Evolutionary conservation across 1,140 invertebrate genomes (phyloP), one percentile per base, ranked within the genome.

Genomic region (Harpegnathos saltator): DNA sequence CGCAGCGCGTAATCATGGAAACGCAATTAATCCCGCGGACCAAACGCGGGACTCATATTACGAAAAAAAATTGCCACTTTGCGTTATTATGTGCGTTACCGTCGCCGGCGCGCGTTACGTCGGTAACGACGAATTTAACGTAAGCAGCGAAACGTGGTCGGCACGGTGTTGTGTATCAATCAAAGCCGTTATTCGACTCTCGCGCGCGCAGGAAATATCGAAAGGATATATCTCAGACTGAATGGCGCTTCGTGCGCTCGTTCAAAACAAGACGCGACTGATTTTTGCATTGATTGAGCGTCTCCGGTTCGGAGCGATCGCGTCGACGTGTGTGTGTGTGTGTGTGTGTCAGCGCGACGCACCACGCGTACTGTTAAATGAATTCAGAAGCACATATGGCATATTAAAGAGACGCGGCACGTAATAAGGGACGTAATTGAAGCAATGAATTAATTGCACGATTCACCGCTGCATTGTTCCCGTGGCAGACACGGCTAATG

Each of bases 361-460:
- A 50, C 24, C n/a, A 14, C 15, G 4, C 52, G 62, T 11, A 9
- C 29, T 48, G 19, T 66, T 26, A 58, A 69, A 58, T 69, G 15
- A 63, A 74, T 58, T 59, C 26, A 69, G 29, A 82, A 83, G 54
- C 50, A n/a, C n/a, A 52, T 50, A 56, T 26, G 26, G 29, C 14
- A 59, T 26, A 69, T 52, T 44, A 59, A 54, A 52, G 56, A 50
- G n/a, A n/a, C n/a, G n/a, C 69, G 38, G 61, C 38, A 17, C 29
- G 65, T 92, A 89, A 92, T 90, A 89, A 90, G 88, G 87, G 82
- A 73, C 82, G 87, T 92, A 91, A 93, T 93, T 91, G 91, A 89
- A 84, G 90, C 92, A 93, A 93, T 93, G 90, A 89, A 93, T 86
- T 93, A 93, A 93, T 93, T 93, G 91, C 89, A 89, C 84, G 84